phyloP scores from a whole-genome alignment of 2,797 vertebrate species.

The Catharus ustulatus region DNA sequence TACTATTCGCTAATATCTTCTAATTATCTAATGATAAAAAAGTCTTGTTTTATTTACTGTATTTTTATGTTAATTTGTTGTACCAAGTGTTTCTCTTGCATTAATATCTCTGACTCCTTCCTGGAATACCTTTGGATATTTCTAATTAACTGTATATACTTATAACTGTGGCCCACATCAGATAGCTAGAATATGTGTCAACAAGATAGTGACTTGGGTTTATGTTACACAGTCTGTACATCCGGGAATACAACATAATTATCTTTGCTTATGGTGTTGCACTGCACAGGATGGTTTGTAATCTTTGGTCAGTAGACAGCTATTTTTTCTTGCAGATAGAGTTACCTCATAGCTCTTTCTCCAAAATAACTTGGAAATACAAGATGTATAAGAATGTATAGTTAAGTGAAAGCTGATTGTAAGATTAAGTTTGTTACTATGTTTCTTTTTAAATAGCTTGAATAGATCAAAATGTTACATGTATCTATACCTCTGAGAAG shows the following conservation, averaged over 20 bases:
- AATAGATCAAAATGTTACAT: neutral
- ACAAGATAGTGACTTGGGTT: neutral
- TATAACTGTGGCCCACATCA: neutral
- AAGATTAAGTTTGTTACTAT: neutral
- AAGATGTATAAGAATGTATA: neutral
- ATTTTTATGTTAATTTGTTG: neutral
- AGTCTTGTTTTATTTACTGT: neutral
- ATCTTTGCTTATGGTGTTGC: neutral
- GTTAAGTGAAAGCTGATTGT: neutral
- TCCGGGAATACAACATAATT: neutral
- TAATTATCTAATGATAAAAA: neutral
- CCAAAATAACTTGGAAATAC: neutral
- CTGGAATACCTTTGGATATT: neutral
- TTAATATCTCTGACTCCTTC: neutral
- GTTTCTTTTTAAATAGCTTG: neutral
- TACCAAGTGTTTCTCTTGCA: neutral
- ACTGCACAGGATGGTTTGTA: neutral
- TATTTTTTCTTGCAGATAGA: neutral
- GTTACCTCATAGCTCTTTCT: neutral
- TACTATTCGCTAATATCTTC: neutral
- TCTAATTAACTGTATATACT: neutral
- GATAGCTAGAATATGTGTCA: neutral
- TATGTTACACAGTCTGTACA: neutral
- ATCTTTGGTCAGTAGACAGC: neutral
- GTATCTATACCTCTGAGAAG: neutral